Conservation (phyloP, 2,888 invertebrate genomes). For the Lepidonotus clava region DNA sequence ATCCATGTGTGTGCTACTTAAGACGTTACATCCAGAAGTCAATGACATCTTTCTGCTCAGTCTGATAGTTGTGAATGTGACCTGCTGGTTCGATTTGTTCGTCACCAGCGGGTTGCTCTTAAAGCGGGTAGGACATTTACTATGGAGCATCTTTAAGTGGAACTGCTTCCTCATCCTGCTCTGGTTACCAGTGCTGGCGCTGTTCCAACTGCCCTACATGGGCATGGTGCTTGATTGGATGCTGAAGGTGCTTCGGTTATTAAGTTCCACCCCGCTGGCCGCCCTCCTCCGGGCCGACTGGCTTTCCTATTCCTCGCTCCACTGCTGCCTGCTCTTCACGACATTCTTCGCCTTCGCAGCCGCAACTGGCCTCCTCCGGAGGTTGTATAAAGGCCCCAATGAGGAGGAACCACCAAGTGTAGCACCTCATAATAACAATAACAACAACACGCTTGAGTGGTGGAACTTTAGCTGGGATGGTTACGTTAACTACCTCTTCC, state of each 20-base stretch:
- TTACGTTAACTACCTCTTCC: constrained; percentile 74
- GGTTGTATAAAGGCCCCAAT: constrained; percentile 29
- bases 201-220: constrained; percentile 80
- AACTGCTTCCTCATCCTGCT: constrained; percentile 80
- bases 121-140: constrained; percentile 77
- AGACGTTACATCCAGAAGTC: constrained; percentile 81
- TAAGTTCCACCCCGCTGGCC: constrained; percentile 77
- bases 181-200: constrained; percentile 81
- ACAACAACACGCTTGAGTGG: constrained; percentile 70
- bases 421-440: constrained; percentile 9
- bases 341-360: constrained; percentile 73
- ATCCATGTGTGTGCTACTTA: constrained; percentile 81
- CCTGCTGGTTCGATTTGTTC: constrained; percentile 81
- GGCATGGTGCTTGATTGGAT: constrained; percentile 74
- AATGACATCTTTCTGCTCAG: constrained; percentile 82
- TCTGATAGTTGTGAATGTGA: constrained; percentile 80
- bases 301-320: constrained; percentile 66
- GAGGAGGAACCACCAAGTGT: background rate
- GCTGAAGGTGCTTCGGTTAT: constrained; percentile 74
- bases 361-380: constrained; percentile 64
- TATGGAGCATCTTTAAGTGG: constrained; percentile 81
- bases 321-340: constrained; percentile 66
- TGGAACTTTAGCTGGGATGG: constrained; percentile 80
- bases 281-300: constrained; percentile 72
- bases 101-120: constrained; percentile 76